These are phyloP conservation scores for Anguilla megastoma DNA, from an alignment of 2,797 vertebrate species.

Conservation along the genomic window DNA sequence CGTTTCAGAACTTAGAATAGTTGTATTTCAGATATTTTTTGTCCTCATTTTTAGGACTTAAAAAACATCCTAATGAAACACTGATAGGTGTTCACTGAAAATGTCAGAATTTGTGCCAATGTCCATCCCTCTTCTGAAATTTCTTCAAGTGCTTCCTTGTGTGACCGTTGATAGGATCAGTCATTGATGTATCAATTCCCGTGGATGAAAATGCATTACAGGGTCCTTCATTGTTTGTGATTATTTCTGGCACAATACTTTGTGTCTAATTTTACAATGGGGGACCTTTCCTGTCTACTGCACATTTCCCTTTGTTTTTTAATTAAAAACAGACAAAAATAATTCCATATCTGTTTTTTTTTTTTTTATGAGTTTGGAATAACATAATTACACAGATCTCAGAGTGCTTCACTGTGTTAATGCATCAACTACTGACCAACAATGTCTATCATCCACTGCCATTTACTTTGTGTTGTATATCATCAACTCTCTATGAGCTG, in stretches of 20 bases:
- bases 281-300: constrained; percentile 69
- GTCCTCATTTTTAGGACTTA: constrained; percentile 16
- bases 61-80: constrained; percentile 65
- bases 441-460: background rate
- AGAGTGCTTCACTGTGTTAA: background rate
- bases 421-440: background rate
- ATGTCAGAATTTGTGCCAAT: constrained; percentile 40
- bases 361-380: constrained; percentile 16
- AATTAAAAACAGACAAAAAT: constrained; percentile 57
- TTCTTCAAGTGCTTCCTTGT: constrained; percentile 38
- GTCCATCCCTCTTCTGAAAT: constrained; percentile 45
- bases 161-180: constrained; percentile 49
- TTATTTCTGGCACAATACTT: constrained; percentile 67
- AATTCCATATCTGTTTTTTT: constrained; percentile 41
- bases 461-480: background rate
- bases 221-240: constrained; percentile 59
- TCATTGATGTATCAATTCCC: constrained; percentile 41
- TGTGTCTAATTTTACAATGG: constrained; percentile 62
- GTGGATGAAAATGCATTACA: constrained; percentile 6
- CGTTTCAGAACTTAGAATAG: constrained; percentile 50
- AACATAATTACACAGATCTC: background rate
- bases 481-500: background rate
- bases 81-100: constrained; percentile 51
- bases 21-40: background rate
- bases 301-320: constrained; percentile 74